Base-by-base conservation (phyloP, 2,888 invertebrate species). In the Cheilosia scutellata region DNA sequence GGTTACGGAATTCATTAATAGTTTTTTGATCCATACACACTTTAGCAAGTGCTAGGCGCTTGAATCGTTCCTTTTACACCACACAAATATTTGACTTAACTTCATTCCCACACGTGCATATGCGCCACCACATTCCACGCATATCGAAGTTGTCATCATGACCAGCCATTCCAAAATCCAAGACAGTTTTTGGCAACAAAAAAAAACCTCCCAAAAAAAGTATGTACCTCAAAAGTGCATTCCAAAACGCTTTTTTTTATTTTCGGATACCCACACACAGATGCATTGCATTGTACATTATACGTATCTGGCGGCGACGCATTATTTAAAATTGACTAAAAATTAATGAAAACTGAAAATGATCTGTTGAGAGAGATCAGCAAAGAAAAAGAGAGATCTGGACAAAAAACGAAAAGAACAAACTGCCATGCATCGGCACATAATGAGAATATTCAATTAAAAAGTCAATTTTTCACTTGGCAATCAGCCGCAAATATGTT, bases 381-480 rank as follows among this genome's bases (percentile, higher is more conserved):
- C 33, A 33, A 6, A 57, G 29, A 37, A 11, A 37, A 27, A 33
- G n/a, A 25, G 40, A 42, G 66, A 62, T 37, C n/a, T 11, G 13
- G 20, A 31, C 40, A 9, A 62, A 62, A 42, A 71, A 70, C 29
- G 63, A 57, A n/a, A 76, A 68, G 70, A 76, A 70, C 37, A 37
- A 70, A 77, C 66, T 53, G 68, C 68, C 62, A 29, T 33, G 70
- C 71, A 82, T 82, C 65, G 72, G 55, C 65, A 68, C 27, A 86
- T 82, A 86, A 86, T 82, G 76, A 82, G 76, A 77, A 82, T 82
- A 86, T 86, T 86, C 86, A 86, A 86, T 86, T 86, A 86, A 86
- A 86, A 86, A 82, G 76, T 86, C 86, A 86, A 86, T 86, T 86
- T 86, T 82, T 86, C 84, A 86, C 84, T 84, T 71, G 82, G 82